Evolutionary conservation across 2,888 invertebrate species (phyloP), one percentile per base, ranked within the genome.

Genomic region (Sarcophaga rosellei): DNA sequence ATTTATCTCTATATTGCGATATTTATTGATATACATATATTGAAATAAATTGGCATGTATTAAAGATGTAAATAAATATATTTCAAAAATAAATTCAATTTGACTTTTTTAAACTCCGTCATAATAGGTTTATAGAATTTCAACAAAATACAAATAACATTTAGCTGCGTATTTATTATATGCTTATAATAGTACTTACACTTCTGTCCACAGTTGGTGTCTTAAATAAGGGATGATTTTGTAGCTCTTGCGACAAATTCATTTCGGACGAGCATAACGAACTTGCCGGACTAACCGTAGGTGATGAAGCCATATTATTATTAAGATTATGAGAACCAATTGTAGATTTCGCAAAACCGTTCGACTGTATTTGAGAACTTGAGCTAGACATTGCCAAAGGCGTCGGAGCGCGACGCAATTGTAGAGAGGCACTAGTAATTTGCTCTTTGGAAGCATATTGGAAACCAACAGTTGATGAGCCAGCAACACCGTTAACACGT

Each of bases 191-290:
- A 25, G 45, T 91, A 94, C 95, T 94, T 94, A 95, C 95, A 91
- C 95, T 95, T 94, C 95, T 93, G 91, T 95, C 95, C 79, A 95
- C 95, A 69, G 95, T 94, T 76, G 95, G 95, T 62, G 94, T 94
- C 89, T 94, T 94, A 88, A 94, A 94, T 82, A 93, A 90, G 81
- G 93, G 93, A 91, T 93, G 93, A 89, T 93, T 93, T 88, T 93
- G 93, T 59, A 93, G 94, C 92, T 96, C 97, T 88, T 95, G 95
- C 94, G 93, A 93, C 69, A 93, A 90, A 89, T 93, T 93, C 93
- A 93, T 93, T 88, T 93, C 93, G 77, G 93, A 93, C 83, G 93
- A 93, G 85, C 93, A 93, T 87, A 92, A 88, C 89, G 93, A 93
- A 85, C 92, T 92, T 73, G 93, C 91, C 90, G 93, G 92, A 89